Base-by-base conservation (phyloP, 2,113 vertebrate species). In the Embiotoca jacksoni region DNA sequence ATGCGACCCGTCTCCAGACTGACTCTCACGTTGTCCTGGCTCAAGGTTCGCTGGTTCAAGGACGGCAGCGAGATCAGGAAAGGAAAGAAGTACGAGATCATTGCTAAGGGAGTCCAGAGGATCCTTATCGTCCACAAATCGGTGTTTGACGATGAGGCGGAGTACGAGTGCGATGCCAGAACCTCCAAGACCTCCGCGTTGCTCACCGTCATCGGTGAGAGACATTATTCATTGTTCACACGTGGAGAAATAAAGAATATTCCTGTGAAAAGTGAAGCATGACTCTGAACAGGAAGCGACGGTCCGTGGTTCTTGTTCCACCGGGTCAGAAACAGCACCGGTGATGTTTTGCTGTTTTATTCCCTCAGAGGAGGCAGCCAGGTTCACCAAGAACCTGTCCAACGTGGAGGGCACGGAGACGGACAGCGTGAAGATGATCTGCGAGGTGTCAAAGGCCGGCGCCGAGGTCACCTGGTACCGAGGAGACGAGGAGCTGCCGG, bases 11-110 rank as follows among this genome's bases (percentile, higher is more conserved):
- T 9, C 41, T 31, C 41, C 1, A 9, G 5, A 16, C 53, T 56
- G 39, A 63, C 47, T 47, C 36, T 32, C 0, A 2, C 31, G 5
- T 16, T 37, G 0, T 16, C 4, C 0, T 30, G n/a, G 6, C 6
- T 41, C 9, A 56, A 81, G 84, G 98, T 97, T 56, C 93, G 95
- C 33, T 99, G 98, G 98, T 99, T 98, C 92, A 98, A 95, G 89
- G 98, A 99, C 66, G 98, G 98, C 69, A 90, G 90, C 52, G 98
- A 99, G 95, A 97, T 99, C 83, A 95, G 96, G 91, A 99, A 99
- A 91, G 96, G 98, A 81, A 99, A 99, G 88, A 99, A 99, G 72
- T 99, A 98, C 54, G 98, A 99, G 83, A 97, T 99, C 23, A 95
- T 97, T 53, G 93, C 96, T 39, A 97, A 96, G 87, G 98, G 97